phyloP scores from a whole-genome alignment of 2,888 invertebrate species.

The Pammene fasciana region DNA sequence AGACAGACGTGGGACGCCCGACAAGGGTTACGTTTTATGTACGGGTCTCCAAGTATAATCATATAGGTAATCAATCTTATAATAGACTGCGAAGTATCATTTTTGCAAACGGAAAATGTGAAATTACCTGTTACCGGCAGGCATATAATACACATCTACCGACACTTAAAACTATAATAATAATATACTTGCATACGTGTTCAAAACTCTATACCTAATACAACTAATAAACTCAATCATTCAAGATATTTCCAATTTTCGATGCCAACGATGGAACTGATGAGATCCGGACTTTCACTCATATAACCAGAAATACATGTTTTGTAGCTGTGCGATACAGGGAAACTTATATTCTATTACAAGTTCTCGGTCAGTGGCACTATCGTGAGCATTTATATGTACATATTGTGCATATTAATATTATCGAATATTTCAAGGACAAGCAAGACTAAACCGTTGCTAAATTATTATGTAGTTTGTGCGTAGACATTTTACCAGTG shows the following conservation, averaged over 20 bases:
- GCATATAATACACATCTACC: background rate
- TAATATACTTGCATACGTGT: no score
- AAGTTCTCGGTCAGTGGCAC: constrained; percentile 25
- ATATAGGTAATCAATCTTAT: constrained; percentile 1
- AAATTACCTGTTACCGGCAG: background rate
- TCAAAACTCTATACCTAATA: background rate
- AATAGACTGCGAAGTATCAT: background rate
- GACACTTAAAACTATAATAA: no score
- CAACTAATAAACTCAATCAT: constrained; percentile 4
- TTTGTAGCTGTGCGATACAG: constrained; percentile 20
- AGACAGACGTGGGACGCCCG: background rate
- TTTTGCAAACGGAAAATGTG: background rate
- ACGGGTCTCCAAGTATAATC: background rate
- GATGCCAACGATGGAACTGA: constrained; percentile 20
- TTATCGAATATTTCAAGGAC: constrained; percentile 6
- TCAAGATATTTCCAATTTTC: constrained; percentile 1
- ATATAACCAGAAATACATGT: constrained; percentile 37
- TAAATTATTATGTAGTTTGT: no score
- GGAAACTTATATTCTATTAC: constrained; percentile 23
- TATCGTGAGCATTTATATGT: background rate
- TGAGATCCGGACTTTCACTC: constrained; percentile 29
- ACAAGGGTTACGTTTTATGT: constrained; percentile 5
- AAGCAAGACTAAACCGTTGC: constrained; percentile 1
- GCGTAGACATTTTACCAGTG: no score
- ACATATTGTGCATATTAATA: background rate